These are phyloP conservation scores for Diachrysia chrysitis DNA, from an alignment of 2,888 invertebrate genomes.

Conservation along the genomic window DNA sequence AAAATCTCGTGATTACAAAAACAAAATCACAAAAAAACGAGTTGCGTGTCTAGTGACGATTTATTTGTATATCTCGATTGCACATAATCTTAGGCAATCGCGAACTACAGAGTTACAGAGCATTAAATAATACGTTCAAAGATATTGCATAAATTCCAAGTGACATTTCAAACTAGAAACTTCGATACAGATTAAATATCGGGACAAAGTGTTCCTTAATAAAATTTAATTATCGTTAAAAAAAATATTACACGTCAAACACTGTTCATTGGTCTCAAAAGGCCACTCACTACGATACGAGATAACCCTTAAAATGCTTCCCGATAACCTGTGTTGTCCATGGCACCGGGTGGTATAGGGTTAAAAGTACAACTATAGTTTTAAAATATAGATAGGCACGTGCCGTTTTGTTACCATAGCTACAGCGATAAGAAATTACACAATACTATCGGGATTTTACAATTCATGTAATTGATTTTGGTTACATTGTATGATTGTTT, in stretches of 20 bases:
- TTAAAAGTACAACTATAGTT: conserved; percentile 46
- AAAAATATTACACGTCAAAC: conserved; percentile 7
- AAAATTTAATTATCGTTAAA: not conserved
- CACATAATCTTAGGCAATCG: conserved; percentile 45
- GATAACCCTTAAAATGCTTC: conserved; percentile 43
- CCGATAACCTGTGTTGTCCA: conserved; percentile 32
- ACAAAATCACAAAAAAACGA: conserved; percentile 28
- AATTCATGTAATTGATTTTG: not conserved
- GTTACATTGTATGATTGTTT: not conserved
- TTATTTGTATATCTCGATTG: conserved; percentile 26
- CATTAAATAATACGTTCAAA: conserved; percentile 22
- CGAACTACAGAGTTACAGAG: conserved; percentile 20
- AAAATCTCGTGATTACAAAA: conserved; percentile 26
- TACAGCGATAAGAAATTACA: conserved; percentile 29
- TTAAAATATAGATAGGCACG: conserved; percentile 30
- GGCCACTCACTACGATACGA: conserved; percentile 26
- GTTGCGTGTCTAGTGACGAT: conserved; percentile 15
- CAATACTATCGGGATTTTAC: conserved; percentile 20
- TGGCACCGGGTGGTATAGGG: conserved; percentile 42
- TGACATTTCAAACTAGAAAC: not conserved
- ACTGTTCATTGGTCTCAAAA: conserved; percentile 8
- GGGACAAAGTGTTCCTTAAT: not conserved
- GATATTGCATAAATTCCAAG: conserved; percentile 11
- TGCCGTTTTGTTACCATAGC: conserved; percentile 38
- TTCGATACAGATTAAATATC: not conserved